phyloP scores from a whole-genome alignment of 2,888 invertebrate genomes.

The Tetragonula carbonaria region DNA sequence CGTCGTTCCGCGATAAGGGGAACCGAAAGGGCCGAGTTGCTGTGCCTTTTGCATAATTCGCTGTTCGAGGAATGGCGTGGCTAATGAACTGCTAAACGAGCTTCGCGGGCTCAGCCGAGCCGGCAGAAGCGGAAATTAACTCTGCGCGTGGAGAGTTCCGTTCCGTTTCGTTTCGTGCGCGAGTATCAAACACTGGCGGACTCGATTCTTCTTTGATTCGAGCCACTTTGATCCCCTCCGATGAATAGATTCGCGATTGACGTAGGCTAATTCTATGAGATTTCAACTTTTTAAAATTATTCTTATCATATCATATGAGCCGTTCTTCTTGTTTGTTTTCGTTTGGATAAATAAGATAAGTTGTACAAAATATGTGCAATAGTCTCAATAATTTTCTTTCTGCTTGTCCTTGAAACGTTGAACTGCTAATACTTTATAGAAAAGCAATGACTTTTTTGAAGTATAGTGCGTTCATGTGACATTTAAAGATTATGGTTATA shows the following conservation, averaged over 20 bases:
- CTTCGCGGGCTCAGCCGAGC: slow-evolving; percentile 61
- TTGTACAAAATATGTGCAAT: too few species aligned
- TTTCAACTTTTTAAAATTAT: not conserved
- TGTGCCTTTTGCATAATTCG: slow-evolving; percentile 68
- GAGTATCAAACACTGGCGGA: slow-evolving; percentile 3
- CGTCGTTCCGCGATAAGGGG: slow-evolving; percentile 43
- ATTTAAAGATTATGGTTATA: too few species aligned
- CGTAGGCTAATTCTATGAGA: not conserved
- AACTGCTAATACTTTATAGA: too few species aligned
- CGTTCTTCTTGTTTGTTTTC: too few species aligned
- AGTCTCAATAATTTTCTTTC: too few species aligned
- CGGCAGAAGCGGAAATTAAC: slow-evolving; percentile 62
- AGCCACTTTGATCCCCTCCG: not conserved
- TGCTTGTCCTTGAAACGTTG: too few species aligned
- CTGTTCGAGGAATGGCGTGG: slow-evolving; percentile 58
- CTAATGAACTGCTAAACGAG: slow-evolving; percentile 77
- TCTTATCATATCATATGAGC: not conserved
- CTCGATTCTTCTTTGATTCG: not conserved
- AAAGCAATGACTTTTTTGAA: too few species aligned
- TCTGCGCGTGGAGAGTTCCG: slow-evolving; percentile 31
- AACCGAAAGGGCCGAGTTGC: slow-evolving; percentile 24
- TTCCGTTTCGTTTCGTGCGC: slow-evolving; percentile 1
- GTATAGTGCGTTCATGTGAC: too few species aligned
- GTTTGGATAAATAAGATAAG: too few species aligned
- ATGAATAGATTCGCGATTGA: not conserved